These are phyloP conservation scores for Enteromius radiatus DNA, from an alignment of 2,797 vertebrate genomes.

Conservation along the genomic window DNA sequence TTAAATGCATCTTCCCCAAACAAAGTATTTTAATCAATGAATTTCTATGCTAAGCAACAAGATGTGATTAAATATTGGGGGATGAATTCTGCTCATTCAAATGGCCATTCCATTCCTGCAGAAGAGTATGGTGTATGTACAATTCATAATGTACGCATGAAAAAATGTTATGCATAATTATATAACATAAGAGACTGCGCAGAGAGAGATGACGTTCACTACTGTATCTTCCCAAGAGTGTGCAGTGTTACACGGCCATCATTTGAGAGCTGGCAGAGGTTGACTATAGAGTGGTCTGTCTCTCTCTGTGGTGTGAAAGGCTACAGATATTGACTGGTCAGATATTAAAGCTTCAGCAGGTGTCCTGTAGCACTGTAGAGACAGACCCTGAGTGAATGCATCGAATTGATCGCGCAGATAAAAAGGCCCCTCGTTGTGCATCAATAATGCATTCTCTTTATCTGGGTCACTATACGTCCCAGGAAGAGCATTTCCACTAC, in stretches of 20 bases:
- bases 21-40: not conserved
- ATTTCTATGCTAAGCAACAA: not conserved
- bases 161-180: not conserved
- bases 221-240: not conserved
- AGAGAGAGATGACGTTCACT: not conserved
- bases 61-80: not conserved
- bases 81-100: not conserved
- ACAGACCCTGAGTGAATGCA: conserved; percentile 67
- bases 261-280: conserved; percentile 34
- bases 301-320: conserved; percentile 46
- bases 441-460: conserved; percentile 78
- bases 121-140: not conserved
- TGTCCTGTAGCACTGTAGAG: conserved; percentile 57
- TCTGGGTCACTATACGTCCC: conserved; percentile 44
- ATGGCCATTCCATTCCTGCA: not conserved
- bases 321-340: conserved; percentile 58
- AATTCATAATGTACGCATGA: not conserved
- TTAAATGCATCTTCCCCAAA: not conserved
- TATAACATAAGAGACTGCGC: not conserved
- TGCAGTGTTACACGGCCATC: not conserved
- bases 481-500: conserved; percentile 15
- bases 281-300: conserved; percentile 45
- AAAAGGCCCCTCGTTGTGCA: conserved; percentile 83
- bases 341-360: conserved; percentile 63
- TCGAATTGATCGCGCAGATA: conserved; percentile 83